phyloP scores from a whole-genome alignment of 1,140 invertebrate species.

The Drosophila simulans region DNA sequence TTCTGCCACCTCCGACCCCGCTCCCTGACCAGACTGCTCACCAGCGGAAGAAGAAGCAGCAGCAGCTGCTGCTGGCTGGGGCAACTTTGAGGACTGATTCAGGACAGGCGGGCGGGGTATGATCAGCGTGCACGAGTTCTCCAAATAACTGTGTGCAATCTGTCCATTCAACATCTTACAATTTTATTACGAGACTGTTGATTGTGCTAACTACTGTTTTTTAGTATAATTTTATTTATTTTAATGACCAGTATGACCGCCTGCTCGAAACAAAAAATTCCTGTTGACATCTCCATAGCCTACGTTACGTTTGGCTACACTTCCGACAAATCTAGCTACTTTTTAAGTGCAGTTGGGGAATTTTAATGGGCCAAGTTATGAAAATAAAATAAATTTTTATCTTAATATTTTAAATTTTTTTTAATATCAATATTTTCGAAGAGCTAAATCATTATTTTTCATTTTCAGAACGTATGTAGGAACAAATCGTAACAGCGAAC shows the following conservation, averaged over 20 bases:
- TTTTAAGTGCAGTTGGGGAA: neutral
- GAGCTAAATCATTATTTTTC: too few species aligned
- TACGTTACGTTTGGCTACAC: neutral
- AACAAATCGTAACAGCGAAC: neutral
- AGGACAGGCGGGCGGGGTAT: conserved; percentile 59
- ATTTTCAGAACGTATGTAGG: too few species aligned
- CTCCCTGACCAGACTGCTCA: conserved; percentile 10
- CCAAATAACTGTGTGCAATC: conserved; percentile 68
- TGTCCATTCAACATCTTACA: conserved; percentile 73
- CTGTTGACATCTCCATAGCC: neutral
- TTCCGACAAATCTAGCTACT: neutral
- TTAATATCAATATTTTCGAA: too few species aligned
- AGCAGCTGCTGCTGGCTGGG: conserved; percentile 43
- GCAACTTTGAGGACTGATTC: conserved; percentile 47
- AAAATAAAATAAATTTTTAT: too few species aligned
- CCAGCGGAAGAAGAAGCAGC: conserved; percentile 21
- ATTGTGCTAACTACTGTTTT: conserved; percentile 48
- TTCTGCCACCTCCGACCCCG: neutral
- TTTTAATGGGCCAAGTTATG: too few species aligned
- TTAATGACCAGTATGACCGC: conserved; percentile 51
- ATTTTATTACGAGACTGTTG: conserved; percentile 41
- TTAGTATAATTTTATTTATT: conserved; percentile 49
- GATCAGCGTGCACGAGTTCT: conserved; percentile 66
- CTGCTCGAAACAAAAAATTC: conserved; percentile 25
- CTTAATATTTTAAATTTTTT: too few species aligned